phyloP scores from a whole-genome alignment of 2,888 invertebrate genomes.

The Dione juno region DNA sequence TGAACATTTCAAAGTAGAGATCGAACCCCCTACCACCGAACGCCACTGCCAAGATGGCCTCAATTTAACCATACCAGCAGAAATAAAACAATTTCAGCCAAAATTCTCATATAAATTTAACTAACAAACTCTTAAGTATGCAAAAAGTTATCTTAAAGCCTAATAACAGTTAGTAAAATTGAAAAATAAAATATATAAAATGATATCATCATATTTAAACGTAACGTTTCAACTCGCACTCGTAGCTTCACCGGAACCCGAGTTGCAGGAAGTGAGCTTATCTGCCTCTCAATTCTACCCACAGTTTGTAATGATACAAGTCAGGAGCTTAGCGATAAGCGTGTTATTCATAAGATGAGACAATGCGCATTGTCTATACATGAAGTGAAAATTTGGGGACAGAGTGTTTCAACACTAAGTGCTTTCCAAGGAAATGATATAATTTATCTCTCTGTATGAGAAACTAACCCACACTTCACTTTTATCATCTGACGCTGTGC shows the following conservation, averaged over 20 bases:
- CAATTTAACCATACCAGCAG: too few species aligned
- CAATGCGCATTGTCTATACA: too few species aligned
- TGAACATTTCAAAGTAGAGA: too few species aligned
- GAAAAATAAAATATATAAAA: neutral
- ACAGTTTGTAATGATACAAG: constrained; percentile 20
- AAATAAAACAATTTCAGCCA: neutral
- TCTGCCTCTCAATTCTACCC: constrained; percentile 50
- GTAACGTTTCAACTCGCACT: constrained; percentile 48
- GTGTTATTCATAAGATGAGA: neutral
- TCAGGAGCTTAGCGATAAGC: neutral
- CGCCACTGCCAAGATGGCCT: too few species aligned
- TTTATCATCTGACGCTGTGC: too few species aligned
- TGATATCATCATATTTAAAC: constrained; percentile 22
- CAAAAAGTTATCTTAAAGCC: neutral
- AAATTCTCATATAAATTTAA: neutral
- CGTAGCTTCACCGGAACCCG: constrained; percentile 50
- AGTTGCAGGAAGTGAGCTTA: constrained; percentile 54
- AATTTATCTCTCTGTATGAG: too few species aligned
- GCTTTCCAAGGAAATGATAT: too few species aligned
- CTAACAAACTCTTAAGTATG: neutral
- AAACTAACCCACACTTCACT: too few species aligned
- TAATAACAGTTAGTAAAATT: neutral
- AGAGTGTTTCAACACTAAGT: too few species aligned
- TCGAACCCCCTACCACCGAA: too few species aligned
- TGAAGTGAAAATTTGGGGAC: too few species aligned